Evolutionary conservation across 2,888 invertebrate species (phyloP), one percentile per base, ranked within the genome.

Genomic region (Macrosiphum euphorbiae): DNA sequence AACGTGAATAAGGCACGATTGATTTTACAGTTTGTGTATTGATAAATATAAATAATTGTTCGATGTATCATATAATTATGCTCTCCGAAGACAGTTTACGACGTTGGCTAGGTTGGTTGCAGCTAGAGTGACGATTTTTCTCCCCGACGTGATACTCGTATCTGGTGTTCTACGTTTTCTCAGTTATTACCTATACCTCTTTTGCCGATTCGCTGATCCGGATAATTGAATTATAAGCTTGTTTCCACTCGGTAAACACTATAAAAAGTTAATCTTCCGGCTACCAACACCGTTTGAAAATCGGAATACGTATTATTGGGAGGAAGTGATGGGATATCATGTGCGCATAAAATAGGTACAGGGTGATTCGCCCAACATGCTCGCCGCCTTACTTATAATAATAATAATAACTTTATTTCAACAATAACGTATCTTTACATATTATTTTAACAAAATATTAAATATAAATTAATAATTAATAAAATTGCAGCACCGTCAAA

Each of bases 151-250:
- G 16, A 86, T 13, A 85, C 41, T 58, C 84, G 24, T 88, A 88
- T 47, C 47, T 86, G 58, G 44, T 35, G 13, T 44, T 13, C 24
- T 50, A 52, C 1, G 20, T 28, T 16, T 28, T 44, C 44, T 91
- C 16, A 58, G 44, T 44, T 58, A 85, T 86, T 28, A 44, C 44
- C 44, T 7, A 35, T 20, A 26, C 28, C 50, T 41, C 1, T 47
- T 88, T 92, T 92, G 24, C 92, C 44, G 52, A 92, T 55, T 88
- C 92, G 28, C 41, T 92, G 92, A 92, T 78, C 92, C n/a, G 88
- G 78, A 88, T 35, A 78, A 92, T 92, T 92, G 26, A 67, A 92
- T 67, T 61, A 58, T 44, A 58, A 91, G 58, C 24, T 28, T 7
- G 7, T 90, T 78, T 90, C 41, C 78, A 84, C 90, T 52, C 28